Conservation (phyloP, 92 coral and sea anemone genomes). For the Anthopleura xanthogrammica region DNA sequence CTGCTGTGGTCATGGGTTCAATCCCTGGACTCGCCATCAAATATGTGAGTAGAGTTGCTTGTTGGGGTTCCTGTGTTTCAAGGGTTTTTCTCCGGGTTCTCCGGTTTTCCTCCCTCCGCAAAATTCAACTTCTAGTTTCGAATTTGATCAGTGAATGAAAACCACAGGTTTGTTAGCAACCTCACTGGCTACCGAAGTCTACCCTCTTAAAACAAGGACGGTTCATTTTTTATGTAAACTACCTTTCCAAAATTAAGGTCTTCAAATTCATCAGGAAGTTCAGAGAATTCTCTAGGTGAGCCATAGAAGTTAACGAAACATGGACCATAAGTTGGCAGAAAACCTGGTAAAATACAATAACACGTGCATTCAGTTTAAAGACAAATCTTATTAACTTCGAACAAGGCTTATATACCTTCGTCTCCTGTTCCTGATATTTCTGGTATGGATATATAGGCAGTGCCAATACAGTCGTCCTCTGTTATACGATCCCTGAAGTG, state of each 20-base stretch:
- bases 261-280: constrained; percentile 82
- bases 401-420: constrained; percentile 44
- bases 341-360: constrained; percentile 46
- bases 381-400: background rate
- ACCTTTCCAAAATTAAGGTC: constrained; percentile 85
- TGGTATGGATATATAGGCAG: constrained; percentile 60
- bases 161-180: too few species aligned
- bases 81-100: too few species aligned
- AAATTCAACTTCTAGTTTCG: too few species aligned
- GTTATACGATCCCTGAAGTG: constrained; percentile 80
- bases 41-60: too few species aligned
- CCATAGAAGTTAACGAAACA: constrained; percentile 90
- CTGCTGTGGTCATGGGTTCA: too few species aligned
- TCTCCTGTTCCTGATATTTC: constrained; percentile 89
- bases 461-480: constrained; percentile 89
- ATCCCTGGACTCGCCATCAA: too few species aligned
- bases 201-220: background rate
- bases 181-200: too few species aligned
- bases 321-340: constrained; percentile 83
- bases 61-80: too few species aligned
- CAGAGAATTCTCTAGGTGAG: constrained; percentile 87
- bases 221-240: background rate
- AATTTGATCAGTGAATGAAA: too few species aligned
- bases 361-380: background rate
- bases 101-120: too few species aligned